Evolutionary conservation across 2,113 vertebrate species (phyloP).

Genomic region (Mus pahari): DNA sequence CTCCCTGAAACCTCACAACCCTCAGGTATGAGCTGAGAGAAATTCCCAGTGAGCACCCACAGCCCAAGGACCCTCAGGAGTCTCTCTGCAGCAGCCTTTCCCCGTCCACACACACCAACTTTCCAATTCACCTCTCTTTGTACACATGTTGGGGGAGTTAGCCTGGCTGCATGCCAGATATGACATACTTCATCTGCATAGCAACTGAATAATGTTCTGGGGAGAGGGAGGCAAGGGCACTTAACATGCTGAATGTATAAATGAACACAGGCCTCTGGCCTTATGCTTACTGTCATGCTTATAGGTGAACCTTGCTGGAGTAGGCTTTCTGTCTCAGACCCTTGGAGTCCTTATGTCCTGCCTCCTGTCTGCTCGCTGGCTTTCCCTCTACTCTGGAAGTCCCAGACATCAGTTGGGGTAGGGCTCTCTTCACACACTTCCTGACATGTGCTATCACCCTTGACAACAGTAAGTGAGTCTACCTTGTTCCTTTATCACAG

Average conservation of each 20-base stretch:
- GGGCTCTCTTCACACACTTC: rapidly evolving
- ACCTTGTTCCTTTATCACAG: rapidly evolving
- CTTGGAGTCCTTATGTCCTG: too few relatives aligned
- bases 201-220: rapidly evolving
- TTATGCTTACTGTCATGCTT: rapidly evolving
- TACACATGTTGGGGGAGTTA: rapidly evolving
- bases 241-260: rapidly evolving
- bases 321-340: rapidly evolving
- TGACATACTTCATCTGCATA: rapidly evolving
- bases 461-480: too few relatives aligned
- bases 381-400: rapidly evolving
- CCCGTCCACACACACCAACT: neutral
- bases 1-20: neutral
- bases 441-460: neutral
- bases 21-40: neutral
- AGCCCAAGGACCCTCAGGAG: neutral
- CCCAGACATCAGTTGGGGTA: too few relatives aligned
- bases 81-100: neutral
- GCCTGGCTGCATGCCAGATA: neutral
- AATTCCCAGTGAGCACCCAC: neutral
- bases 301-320: too few relatives aligned
- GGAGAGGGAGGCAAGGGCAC: neutral
- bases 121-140: neutral
- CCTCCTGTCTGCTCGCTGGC: too few relatives aligned
- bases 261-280: rapidly evolving